These are phyloP conservation scores for Habrosyne pyritoides DNA, from an alignment of 2,888 invertebrate species.

Conservation along the genomic window DNA sequence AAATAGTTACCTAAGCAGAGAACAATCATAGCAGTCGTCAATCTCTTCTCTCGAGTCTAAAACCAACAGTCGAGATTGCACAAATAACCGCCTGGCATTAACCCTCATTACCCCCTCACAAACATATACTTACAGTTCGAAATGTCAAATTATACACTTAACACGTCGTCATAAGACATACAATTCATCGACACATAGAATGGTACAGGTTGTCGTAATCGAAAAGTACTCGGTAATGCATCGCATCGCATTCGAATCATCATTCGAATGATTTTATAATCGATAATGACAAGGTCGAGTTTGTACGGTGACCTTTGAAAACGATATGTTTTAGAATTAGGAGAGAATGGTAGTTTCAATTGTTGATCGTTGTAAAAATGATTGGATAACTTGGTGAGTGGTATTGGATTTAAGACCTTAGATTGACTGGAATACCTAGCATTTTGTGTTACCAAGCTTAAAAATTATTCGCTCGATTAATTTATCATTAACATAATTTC, in stretches of 20 bases:
- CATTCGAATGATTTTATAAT: slow-evolving; percentile 72
- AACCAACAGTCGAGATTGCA: slow-evolving; percentile 78
- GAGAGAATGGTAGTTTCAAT: slow-evolving; percentile 32
- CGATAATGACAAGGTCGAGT: slow-evolving; percentile 60
- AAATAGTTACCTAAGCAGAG: slow-evolving; percentile 46
- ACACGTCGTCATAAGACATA: slow-evolving; percentile 27
- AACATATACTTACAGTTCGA: slow-evolving; percentile 35
- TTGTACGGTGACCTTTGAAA: slow-evolving; percentile 61
- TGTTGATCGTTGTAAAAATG: not conserved
- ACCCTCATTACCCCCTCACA: slow-evolving; percentile 68
- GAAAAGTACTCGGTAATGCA: slow-evolving; percentile 40
- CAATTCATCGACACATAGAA: slow-evolving; percentile 30
- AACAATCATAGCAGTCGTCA: slow-evolving; percentile 67
- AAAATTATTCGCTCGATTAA: not conserved
- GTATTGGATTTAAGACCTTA: not conserved
- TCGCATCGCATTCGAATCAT: slow-evolving; percentile 49
- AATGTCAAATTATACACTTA: slow-evolving; percentile 34
- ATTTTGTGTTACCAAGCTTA: too few relatives aligned
- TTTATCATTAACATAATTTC: not conserved
- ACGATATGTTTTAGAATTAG: slow-evolving; percentile 40
- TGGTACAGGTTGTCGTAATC: slow-evolving; percentile 45
- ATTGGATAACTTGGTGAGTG: not conserved
- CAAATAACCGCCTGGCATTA: slow-evolving; percentile 73
- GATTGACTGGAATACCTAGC: not conserved
- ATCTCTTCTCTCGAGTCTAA: slow-evolving; percentile 60